Conservation (phyloP, 1,140 invertebrate species). For the Sycobia sp. region DNA sequence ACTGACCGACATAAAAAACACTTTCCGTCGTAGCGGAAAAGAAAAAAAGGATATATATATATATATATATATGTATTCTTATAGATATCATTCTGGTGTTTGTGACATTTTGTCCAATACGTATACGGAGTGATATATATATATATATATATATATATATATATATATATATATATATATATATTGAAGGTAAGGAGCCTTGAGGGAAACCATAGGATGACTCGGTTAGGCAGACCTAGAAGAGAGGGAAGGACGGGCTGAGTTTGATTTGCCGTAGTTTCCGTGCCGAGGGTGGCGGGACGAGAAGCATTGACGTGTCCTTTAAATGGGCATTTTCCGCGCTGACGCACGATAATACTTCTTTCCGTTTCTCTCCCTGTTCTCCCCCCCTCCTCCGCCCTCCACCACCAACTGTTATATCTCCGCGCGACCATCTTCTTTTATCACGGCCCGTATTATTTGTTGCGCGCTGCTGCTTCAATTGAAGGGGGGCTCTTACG, state of each 20-base stretch:
- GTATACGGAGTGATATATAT: too few relatives aligned
- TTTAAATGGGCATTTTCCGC: slow-evolving; percentile 33
- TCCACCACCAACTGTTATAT: not conserved
- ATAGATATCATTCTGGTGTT: too few relatives aligned
- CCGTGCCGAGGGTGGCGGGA: not conserved
- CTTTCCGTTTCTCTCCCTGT: slow-evolving; percentile 13
- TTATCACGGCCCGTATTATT: too few relatives aligned
- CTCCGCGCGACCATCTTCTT: not conserved
- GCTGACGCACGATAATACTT: slow-evolving; percentile 32
- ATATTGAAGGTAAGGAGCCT: not conserved
- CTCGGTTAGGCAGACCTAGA: too few relatives aligned
- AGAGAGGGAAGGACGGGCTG: not conserved
- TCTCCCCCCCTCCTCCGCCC: not conserved
- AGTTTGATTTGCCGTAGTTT: slow-evolving; percentile 26
- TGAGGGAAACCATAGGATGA: too few relatives aligned
- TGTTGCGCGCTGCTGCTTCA: too few relatives aligned
- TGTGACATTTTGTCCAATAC: too few relatives aligned
- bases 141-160: too few relatives aligned
- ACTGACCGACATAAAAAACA: slow-evolving; percentile 33
- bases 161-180: too few relatives aligned
- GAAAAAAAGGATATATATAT: too few relatives aligned
- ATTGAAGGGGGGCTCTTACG: too few relatives aligned
- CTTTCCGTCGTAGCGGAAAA: slow-evolving; percentile 18
- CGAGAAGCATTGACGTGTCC: slow-evolving; percentile 30
- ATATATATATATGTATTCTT: too few relatives aligned